Conservation (phyloP, 2,888 invertebrate genomes). For the Chrysotoxum bicinctum region DNA sequence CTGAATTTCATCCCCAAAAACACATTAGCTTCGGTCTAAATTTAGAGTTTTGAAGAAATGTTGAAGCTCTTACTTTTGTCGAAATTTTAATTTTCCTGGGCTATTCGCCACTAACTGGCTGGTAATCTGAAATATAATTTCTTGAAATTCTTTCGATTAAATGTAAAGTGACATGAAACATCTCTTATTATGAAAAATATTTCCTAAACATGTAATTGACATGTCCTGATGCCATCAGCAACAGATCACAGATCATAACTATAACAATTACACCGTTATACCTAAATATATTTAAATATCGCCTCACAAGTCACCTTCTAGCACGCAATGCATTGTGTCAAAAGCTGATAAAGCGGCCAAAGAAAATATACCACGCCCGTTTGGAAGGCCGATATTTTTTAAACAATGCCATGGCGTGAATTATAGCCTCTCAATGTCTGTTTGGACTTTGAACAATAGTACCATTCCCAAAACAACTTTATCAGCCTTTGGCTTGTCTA, state of each 20-base stretch:
- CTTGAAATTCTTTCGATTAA: background rate
- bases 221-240: conserved; percentile 16
- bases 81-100: too few relatives aligned
- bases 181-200: conserved; percentile 9
- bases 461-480: conserved; percentile 20
- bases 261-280: conserved; percentile 23
- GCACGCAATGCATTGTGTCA: conserved; percentile 26
- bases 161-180: conserved; percentile 16
- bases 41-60: too few relatives aligned
- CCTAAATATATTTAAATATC: background rate
- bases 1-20: too few relatives aligned
- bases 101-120: background rate
- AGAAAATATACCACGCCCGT: conserved; percentile 22
- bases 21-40: too few relatives aligned
- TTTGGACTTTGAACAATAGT: conserved; percentile 6
- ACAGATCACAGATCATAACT: conserved; percentile 14
- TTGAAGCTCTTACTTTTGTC: too few relatives aligned
- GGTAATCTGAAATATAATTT: background rate
- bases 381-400: conserved; percentile 9
- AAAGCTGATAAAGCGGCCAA: background rate
- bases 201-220: conserved; percentile 29
- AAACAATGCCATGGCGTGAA: conserved; percentile 13
- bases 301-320: background rate
- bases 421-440: conserved; percentile 30
- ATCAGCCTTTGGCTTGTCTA: conserved; percentile 15